phyloP scores from a whole-genome alignment of 2,113 vertebrate species.

The Verasper variegatus region DNA sequence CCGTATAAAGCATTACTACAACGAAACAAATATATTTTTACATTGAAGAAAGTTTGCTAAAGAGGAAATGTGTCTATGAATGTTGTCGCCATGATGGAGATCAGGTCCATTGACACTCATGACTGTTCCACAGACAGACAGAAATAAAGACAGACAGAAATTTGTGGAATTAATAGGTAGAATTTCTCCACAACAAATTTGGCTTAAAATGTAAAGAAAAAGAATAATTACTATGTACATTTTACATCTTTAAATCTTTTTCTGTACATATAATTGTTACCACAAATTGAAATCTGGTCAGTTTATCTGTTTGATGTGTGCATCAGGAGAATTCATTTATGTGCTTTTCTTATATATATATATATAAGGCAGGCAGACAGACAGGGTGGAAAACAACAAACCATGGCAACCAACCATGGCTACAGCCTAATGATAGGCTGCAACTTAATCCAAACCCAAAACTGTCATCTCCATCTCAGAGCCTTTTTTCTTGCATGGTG shows the following conservation, averaged over 20 bases:
- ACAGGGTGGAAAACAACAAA: conserved; percentile 74
- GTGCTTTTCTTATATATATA: conserved; percentile 61
- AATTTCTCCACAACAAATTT: neutral
- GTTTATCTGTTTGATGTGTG: conserved; percentile 72
- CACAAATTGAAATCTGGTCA: conserved; percentile 48
- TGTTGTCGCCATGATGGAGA: too few species aligned
- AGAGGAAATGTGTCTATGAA: too few species aligned
- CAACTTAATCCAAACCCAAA: conserved; percentile 57
- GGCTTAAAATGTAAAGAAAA: conserved; percentile 33
- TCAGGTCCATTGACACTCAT: too few species aligned
- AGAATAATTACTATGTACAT: conserved; percentile 26
- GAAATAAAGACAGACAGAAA: too few species aligned
- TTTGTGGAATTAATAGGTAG: too few species aligned
- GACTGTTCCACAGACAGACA: too few species aligned
- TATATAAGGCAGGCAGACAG: conserved; percentile 54
- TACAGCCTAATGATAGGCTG: conserved; percentile 74
- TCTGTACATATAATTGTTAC: conserved; percentile 43
- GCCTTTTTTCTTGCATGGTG: conserved; percentile 29
- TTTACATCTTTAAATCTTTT: conserved; percentile 34
- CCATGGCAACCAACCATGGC: conserved; percentile 71
- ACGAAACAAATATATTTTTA: too few species aligned
- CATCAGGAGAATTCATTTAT: conserved; percentile 73
- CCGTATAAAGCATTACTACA: too few species aligned
- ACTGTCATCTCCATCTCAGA: conserved; percentile 63
- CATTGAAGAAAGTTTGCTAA: too few species aligned